Evolutionary conservation across 2,113 vertebrate genomes (phyloP).

Genomic region (Perca fluviatilis): DNA sequence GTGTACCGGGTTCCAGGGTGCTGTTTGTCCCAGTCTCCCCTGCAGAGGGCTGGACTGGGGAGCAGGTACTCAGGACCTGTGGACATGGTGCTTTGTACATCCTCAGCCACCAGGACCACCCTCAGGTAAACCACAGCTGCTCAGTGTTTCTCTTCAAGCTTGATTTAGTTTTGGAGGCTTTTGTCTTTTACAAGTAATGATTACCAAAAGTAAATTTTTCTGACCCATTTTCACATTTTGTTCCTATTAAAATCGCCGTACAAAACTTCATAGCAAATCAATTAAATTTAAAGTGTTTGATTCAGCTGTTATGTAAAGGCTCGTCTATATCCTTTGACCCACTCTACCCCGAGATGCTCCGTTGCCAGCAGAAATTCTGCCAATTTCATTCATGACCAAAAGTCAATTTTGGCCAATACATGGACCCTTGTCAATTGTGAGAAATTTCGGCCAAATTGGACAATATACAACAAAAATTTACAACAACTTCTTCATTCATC

Average conservation of each 20-base stretch:
- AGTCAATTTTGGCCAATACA: too few relatives aligned
- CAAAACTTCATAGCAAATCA: not conserved
- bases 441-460: too few relatives aligned
- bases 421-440: too few relatives aligned
- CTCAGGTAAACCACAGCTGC: constrained; percentile 53
- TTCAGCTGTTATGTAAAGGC: not conserved
- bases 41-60: constrained; percentile 74
- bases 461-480: too few relatives aligned
- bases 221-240: not conserved
- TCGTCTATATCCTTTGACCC: too few relatives aligned
- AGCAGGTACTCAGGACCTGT: constrained; percentile 64
- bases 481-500: too few relatives aligned
- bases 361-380: too few relatives aligned
- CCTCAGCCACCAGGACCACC: constrained; percentile 54
- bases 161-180: not conserved
- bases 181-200: too few relatives aligned
- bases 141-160: not conserved
- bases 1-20: constrained; percentile 63
- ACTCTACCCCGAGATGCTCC: too few relatives aligned
- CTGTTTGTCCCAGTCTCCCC: constrained; percentile 69
- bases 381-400: too few relatives aligned
- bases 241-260: not conserved
- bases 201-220: not conserved
- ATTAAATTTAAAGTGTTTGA: not conserved
- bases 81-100: constrained; percentile 69